Evolutionary conservation across 2,888 invertebrate genomes (phyloP), one percentile per base, ranked within the genome.

Genomic region (Dilophus febrilis): DNA sequence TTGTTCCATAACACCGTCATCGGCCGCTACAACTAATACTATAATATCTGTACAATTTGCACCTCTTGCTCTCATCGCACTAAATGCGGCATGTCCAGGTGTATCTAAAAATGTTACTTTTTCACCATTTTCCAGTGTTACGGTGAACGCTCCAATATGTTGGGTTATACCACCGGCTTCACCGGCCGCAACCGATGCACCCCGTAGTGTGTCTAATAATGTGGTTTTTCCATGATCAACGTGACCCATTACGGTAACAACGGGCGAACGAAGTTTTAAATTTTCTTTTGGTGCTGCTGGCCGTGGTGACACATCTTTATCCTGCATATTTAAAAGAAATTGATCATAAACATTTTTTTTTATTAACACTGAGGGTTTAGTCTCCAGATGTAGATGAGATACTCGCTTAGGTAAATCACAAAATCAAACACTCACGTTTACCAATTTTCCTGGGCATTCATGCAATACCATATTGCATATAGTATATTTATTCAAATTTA

Each of bases 201-300:
- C 74, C 38, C 95, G 64, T 26, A 97, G 61, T 0, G 86, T 70
- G 63, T 97, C 97, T 5, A 98, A 64, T 4, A 99, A 67, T 0
- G 97, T 97, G 3, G 98, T 98, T 70, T 98, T 97, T 4, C 98
- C 98, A 65, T 98, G 98, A 69, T 98, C 98, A 2, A 98, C 95
- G 61, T 99, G 98, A 0, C 98, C 98, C 97, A 98, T 98, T 36
- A 99, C 87, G 5, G 97, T 92, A 1, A 95, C 92, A 2, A 98
- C 86, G 0, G 98, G 92, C 12, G 90, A 83, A 2, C 97, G 72
- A 3, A 72, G 72, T 31, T 73, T 68, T 12, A 90, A 65, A 13
- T 70, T 67, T 35, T 71, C 70, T 4, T 72, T 63, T 12, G 72
- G 58, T 2, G 86, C 71, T 0, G 81, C 75, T 0, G 82, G 77